Conservation (phyloP, 2,888 invertebrate species). For the Drosophila neonasuta region DNA sequence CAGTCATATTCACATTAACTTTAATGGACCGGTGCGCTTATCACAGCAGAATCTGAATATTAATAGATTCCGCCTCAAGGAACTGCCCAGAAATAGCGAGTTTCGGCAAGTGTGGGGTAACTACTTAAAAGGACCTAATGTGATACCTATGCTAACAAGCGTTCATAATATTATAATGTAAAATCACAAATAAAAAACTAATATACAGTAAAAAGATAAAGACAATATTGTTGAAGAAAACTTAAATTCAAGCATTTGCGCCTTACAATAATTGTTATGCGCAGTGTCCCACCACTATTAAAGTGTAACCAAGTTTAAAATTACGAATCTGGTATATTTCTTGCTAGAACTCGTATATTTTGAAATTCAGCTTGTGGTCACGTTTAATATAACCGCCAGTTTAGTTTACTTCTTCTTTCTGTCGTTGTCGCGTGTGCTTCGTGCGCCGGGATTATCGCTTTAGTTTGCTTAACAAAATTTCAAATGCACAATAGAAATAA, state of each 20-base stretch:
- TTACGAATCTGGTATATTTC: neutral
- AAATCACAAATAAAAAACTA: neutral
- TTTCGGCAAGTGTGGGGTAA: constrained; percentile 59
- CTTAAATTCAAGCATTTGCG: neutral
- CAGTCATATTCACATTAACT: constrained; percentile 59
- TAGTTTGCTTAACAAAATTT: constrained; percentile 27
- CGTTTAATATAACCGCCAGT: constrained; percentile 46
- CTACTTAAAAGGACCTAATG: constrained; percentile 38
- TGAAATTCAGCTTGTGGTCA: constrained; percentile 13
- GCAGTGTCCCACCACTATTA: neutral
- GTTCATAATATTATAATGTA: constrained; percentile 49
- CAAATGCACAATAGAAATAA: neutral
- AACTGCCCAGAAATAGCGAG: constrained; percentile 41
- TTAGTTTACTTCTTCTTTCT: constrained; percentile 38
- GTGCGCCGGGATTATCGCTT: constrained; percentile 35
- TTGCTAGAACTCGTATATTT: neutral
- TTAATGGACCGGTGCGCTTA: constrained; percentile 42
- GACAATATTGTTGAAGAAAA: neutral
- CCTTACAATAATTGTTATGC: neutral
- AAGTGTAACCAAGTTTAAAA: neutral
- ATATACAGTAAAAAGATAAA: neutral
- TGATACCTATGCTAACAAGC: constrained; percentile 38
- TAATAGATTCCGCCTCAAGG: constrained; percentile 5
- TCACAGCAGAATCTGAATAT: constrained; percentile 25
- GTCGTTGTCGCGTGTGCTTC: constrained; percentile 40